A percentile compares a stretch with the other conserved stretches of the same genome.
Evolutionary conservation across 1,140 invertebrate species (phyloP).

Genomic region (Nasonia vitripennis): DNA sequence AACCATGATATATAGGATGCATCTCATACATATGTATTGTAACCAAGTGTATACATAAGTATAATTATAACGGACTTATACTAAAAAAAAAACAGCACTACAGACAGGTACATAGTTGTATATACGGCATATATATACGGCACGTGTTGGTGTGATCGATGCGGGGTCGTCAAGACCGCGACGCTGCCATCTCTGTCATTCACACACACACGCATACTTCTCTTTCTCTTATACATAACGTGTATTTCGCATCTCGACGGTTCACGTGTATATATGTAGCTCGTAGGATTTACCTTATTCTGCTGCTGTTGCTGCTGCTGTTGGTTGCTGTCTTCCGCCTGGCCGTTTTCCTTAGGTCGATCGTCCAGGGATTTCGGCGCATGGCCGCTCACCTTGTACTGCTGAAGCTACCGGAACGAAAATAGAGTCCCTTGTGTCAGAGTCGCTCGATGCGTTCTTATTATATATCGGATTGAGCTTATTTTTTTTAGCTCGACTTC

Average conservation of each 20-base stretch:
- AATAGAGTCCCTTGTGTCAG: not conserved
- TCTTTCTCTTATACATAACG: not conserved
- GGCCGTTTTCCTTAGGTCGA: conserved; percentile 85
- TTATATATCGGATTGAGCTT: too few relatives aligned
- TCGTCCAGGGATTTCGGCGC: conserved; percentile 75
- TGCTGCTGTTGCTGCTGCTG: conserved; percentile 60
- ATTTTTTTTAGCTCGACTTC: too few relatives aligned
- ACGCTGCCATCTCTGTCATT: not conserved
- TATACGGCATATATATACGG: conserved; percentile 7
- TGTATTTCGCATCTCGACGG: not conserved
- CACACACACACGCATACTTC: not conserved
- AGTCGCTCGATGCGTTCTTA: not conserved
- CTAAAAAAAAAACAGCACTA: conserved; percentile 19
- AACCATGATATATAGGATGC: conserved; percentile 11
- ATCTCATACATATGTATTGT: not conserved
- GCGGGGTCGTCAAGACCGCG: not conserved
- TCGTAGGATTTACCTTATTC: conserved; percentile 64
- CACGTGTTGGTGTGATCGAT: not conserved
- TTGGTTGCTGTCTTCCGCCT: conserved; percentile 76
- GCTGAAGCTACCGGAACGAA: conserved; percentile 79
- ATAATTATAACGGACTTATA: not conserved
- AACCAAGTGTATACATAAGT: not conserved
- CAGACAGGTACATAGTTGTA: not conserved
- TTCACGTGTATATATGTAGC: too few relatives aligned
- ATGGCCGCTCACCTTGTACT: conserved; percentile 83